phyloP scores from a whole-genome alignment of 2,113 vertebrate species.

The Apistogramma diplotaenia region DNA sequence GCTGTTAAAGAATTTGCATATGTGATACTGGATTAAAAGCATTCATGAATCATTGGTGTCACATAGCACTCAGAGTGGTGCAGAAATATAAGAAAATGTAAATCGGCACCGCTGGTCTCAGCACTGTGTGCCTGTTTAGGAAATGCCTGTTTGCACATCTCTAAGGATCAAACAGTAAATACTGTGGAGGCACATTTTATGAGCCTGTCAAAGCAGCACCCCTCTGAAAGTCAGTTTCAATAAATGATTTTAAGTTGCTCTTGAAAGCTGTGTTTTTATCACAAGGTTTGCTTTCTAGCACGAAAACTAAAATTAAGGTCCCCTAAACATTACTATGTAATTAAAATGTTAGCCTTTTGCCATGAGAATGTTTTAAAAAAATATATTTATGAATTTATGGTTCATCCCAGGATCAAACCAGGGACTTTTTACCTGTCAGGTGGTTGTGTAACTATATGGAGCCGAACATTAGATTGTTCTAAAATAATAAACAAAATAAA shows the following conservation, averaged over 20 bases:
- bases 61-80: background rate
- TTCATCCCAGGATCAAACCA: background rate
- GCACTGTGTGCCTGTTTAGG: background rate
- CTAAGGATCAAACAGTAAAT: background rate
- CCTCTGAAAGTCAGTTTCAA: background rate
- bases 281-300: background rate
- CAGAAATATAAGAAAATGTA: constrained; percentile 35
- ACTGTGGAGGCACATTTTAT: background rate
- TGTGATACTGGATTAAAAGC: constrained; percentile 41
- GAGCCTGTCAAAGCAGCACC: background rate
- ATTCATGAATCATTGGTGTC: constrained; percentile 31
- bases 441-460: background rate
- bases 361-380: background rate
- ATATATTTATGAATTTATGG: background rate
- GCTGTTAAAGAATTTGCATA: constrained; percentile 43
- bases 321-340: no score
- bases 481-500: no score
- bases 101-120: constrained; percentile 15
- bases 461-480: no score
- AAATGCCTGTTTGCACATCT: background rate
- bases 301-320: background rate
- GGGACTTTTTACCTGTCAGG: background rate
- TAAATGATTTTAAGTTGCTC: background rate
- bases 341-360: background rate
- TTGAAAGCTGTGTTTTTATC: background rate